These are phyloP conservation scores for Atherinosoma microstoma DNA, from an alignment of 2,797 vertebrate species.

Conservation along the genomic window DNA sequence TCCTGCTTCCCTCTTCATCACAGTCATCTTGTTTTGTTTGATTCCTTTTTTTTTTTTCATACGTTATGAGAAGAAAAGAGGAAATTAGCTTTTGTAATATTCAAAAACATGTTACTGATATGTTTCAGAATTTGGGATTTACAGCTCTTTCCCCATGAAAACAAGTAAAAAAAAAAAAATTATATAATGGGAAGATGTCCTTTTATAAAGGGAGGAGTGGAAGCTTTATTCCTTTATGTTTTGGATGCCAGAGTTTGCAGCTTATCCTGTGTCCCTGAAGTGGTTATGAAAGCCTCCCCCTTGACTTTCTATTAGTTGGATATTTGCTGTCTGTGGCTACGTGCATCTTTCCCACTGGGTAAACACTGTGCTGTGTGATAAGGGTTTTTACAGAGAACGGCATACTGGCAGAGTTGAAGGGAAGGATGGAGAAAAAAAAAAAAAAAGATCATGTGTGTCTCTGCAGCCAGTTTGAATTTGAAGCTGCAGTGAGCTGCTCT, in stretches of 20 bases:
- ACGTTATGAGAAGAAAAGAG: not conserved
- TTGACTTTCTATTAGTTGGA: slow-evolving; percentile 53
- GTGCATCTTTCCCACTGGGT: slow-evolving; percentile 45
- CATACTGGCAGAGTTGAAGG: slow-evolving; percentile 44
- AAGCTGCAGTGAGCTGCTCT: slow-evolving; percentile 31
- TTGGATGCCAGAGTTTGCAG: slow-evolving; percentile 33
- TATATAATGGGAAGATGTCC: not conserved
- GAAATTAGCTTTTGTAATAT: not conserved
- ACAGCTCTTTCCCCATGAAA: too few species aligned
- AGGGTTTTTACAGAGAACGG: slow-evolving; percentile 46
- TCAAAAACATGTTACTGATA: too few species aligned
- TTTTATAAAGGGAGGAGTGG: slow-evolving; percentile 7
- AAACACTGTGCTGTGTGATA: slow-evolving; percentile 64
- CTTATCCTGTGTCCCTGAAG: slow-evolving; percentile 50
- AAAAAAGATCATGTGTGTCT: slow-evolving; percentile 42
- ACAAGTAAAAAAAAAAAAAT: too few species aligned
- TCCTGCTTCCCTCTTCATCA: not conserved
- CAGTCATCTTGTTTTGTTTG: not conserved
- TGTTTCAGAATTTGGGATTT: too few species aligned
- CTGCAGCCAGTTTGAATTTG: slow-evolving; percentile 46
- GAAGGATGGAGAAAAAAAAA: not conserved
- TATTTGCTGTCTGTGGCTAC: slow-evolving; percentile 35
- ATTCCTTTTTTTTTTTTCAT: not conserved
- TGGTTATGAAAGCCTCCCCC: slow-evolving; percentile 48
- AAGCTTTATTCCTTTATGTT: slow-evolving; percentile 29